These are phyloP conservation scores for Aphelenchoides besseyi DNA, from an alignment of 1,140 invertebrate genomes.

Conservation along the genomic window DNA sequence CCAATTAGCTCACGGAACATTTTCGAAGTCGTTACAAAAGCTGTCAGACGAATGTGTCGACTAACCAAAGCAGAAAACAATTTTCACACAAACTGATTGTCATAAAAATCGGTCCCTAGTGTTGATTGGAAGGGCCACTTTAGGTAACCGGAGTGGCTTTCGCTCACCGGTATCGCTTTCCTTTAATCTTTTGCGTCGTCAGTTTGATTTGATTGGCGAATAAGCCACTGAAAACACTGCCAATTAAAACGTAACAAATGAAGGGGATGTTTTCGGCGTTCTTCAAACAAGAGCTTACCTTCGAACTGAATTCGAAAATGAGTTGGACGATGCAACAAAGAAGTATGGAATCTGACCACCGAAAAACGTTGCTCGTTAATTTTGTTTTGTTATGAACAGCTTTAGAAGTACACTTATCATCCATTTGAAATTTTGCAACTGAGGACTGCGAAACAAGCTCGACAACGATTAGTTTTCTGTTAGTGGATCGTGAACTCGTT, in stretches of 20 bases:
- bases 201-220: too few relatives aligned
- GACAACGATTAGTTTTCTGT: neutral
- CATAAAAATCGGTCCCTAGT: too few relatives aligned
- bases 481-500: neutral
- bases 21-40: too few relatives aligned
- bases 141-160: too few relatives aligned
- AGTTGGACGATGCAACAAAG: slow-evolving; percentile 10
- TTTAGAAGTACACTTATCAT: neutral
- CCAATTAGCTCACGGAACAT: neutral
- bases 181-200: too few relatives aligned
- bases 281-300: neutral
- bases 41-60: too few relatives aligned
- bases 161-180: too few relatives aligned
- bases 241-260: too few relatives aligned
- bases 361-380: neutral
- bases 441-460: neutral
- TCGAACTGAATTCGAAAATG: neutral
- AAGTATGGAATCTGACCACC: neutral
- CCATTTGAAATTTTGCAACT: neutral
- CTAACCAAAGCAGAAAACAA: too few relatives aligned
- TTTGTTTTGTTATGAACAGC: neutral
- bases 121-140: too few relatives aligned
- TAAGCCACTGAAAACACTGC: too few relatives aligned
- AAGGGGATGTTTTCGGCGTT: neutral
- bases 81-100: too few relatives aligned